phyloP scores from a whole-genome alignment of 2,113 vertebrate species.

The Mesembrinibis cayennensis region DNA sequence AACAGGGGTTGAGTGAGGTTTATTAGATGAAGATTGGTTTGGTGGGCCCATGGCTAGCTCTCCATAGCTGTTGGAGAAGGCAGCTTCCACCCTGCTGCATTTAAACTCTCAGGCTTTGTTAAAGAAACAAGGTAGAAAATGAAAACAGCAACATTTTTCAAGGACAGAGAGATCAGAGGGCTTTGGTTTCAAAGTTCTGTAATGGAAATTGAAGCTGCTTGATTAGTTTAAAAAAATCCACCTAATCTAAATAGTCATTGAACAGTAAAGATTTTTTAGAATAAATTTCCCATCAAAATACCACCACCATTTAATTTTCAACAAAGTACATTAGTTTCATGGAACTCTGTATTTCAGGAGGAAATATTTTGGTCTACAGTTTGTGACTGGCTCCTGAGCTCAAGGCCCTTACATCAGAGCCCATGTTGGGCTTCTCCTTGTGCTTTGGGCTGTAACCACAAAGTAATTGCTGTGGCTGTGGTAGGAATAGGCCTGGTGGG shows the following conservation, averaged over 20 bases:
- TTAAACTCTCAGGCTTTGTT: not conserved
- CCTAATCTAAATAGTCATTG: not conserved
- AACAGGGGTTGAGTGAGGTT: rapidly evolving
- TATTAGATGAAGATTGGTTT: not conserved
- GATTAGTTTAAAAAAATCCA: not conserved
- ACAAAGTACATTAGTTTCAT: not conserved
- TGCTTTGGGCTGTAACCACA: not conserved
- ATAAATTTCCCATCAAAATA: not conserved
- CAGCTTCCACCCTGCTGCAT: not conserved
- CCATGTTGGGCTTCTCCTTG: rapidly evolving
- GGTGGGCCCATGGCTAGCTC: not conserved
- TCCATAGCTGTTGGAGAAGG: rapidly evolving
- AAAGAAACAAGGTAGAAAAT: not conserved
- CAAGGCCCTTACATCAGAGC: not conserved
- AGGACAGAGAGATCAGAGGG: not conserved
- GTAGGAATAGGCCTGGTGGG: not conserved
- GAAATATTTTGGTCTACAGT: not conserved
- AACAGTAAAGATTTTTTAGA: not conserved
- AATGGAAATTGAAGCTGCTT: not conserved
- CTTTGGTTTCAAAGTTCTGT: not conserved
- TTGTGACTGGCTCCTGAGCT: not conserved
- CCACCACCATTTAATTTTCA: not conserved
- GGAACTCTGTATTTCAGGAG: not conserved
- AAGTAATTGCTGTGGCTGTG: not conserved
- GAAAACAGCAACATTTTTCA: not conserved